These are phyloP conservation scores for Dendrophyllia cribrosa DNA, from an alignment of 64 coral and sea anemone species.

Conservation along the genomic window DNA sequence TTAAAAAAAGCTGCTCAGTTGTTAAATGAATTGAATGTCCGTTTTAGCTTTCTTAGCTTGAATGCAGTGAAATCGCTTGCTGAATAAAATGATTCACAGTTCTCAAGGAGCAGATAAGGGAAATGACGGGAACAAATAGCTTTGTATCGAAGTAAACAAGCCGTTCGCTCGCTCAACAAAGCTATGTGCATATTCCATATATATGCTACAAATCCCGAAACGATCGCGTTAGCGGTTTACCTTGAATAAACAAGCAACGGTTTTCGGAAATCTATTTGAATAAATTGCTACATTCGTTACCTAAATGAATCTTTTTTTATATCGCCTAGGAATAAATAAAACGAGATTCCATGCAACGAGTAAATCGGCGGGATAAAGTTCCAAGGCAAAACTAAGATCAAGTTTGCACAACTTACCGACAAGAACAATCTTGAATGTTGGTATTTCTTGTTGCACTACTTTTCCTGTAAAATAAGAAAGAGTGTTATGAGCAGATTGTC, in stretches of 20 bases:
- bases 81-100: background rate
- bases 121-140: conserved; percentile 2
- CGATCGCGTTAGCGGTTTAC: background rate
- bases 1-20: too few relatives aligned
- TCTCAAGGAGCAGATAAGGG: background rate
- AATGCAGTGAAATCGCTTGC: background rate
- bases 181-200: background rate
- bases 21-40: too few relatives aligned
- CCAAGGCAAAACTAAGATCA: background rate
- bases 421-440: conserved; percentile 89
- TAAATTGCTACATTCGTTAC: background rate
- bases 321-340: too few relatives aligned
- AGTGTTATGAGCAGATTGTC: background rate
- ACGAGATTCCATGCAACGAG: too few relatives aligned
- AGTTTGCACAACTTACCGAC: conserved; percentile 82
- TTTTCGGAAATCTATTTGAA: background rate
- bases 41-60: too few relatives aligned
- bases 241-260: background rate
- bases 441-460: conserved; percentile 65
- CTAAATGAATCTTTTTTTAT: too few relatives aligned
- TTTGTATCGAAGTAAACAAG: conserved; percentile 13
- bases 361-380: too few relatives aligned
- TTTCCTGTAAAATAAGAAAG: conserved; percentile 50
- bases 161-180: background rate
- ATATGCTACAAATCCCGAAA: background rate